Percentiles rank a stretch among this genome's conserved stretches.
Conservation (phyloP, 2,113 vertebrate species). For the Enhydra lutris region DNA sequence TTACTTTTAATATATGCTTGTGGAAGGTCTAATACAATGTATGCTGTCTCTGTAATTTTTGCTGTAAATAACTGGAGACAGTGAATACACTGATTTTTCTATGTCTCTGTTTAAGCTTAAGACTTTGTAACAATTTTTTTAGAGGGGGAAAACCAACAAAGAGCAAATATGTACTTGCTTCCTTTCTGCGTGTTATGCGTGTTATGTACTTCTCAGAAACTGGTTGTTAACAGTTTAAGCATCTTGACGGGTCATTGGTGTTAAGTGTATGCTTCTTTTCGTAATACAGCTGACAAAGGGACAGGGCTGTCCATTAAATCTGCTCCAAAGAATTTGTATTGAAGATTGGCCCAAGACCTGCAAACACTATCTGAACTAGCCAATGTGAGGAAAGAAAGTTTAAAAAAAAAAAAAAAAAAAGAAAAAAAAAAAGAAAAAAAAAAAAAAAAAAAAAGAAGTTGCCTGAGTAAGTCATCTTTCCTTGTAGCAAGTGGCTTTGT, state of each 20-base stretch:
- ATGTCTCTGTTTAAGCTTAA: slow-evolving; percentile 97
- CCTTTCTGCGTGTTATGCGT: slow-evolving; percentile 83
- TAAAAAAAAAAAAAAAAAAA: background rate
- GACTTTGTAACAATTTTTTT: slow-evolving; percentile 98
- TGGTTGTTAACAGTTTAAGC: slow-evolving; percentile 84
- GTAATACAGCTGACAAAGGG: slow-evolving; percentile 65
- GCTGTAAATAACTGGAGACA: slow-evolving; percentile 94
- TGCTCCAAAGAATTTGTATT: slow-evolving; percentile 76
- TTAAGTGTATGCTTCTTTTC: slow-evolving; percentile 81
- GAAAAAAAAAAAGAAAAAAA: background rate
- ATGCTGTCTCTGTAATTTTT: slow-evolving; percentile 90
- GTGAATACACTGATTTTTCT: slow-evolving; percentile 94
- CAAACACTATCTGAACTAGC: slow-evolving; percentile 66
- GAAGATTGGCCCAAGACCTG: slow-evolving; percentile 70
- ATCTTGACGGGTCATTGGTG: slow-evolving; percentile 82
- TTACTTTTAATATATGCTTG: slow-evolving; percentile 90
- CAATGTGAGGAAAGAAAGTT: slow-evolving; percentile 55
- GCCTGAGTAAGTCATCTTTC: slow-evolving; percentile 74
- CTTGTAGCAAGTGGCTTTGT: slow-evolving; percentile 76
- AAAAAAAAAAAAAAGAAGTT: slow-evolving; percentile 42
- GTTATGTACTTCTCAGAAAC: slow-evolving; percentile 84
- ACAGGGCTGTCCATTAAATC: slow-evolving; percentile 71
- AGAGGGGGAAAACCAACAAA: slow-evolving; percentile 90
- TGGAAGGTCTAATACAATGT: slow-evolving; percentile 89
- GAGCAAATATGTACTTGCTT: slow-evolving; percentile 89